phyloP scores from a whole-genome alignment of 2,888 invertebrate genomes.

The Chymomyza procnemis region DNA sequence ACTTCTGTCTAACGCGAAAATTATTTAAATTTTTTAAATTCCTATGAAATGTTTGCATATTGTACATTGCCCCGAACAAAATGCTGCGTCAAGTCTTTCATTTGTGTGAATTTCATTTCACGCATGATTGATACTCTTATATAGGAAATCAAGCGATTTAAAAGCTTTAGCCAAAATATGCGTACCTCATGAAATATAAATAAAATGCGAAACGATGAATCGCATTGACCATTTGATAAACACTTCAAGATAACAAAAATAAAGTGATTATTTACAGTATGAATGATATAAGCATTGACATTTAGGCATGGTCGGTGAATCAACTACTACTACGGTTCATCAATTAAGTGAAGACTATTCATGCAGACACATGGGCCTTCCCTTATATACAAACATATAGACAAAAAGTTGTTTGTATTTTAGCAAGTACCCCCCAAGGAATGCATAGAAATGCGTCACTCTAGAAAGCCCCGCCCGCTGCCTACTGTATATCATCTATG shows the following conservation, averaged over 20 bases:
- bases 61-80: too few species aligned
- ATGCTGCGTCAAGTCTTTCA: too few species aligned
- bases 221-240: neutral
- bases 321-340: neutral
- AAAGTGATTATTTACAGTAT: neutral
- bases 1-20: too few species aligned
- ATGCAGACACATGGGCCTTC: neutral
- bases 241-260: neutral
- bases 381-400: neutral
- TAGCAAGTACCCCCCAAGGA: conserved; percentile 53
- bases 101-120: neutral
- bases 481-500: neutral
- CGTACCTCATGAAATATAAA: neutral
- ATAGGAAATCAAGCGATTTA: neutral
- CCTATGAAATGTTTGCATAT: too few species aligned
- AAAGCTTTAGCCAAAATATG: neutral
- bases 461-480: conserved; percentile 45
- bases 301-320: neutral
- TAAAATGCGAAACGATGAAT: neutral
- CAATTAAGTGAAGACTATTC: neutral
- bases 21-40: too few species aligned
- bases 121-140: neutral
- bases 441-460: conserved; percentile 56
- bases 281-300: neutral
- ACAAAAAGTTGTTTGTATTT: conserved; percentile 10